A percentile compares a stretch with the other conserved stretches of the same genome.
Evolutionary conservation across 1,140 invertebrate species (phyloP).

Genomic region (Drosophila busckii): DNA sequence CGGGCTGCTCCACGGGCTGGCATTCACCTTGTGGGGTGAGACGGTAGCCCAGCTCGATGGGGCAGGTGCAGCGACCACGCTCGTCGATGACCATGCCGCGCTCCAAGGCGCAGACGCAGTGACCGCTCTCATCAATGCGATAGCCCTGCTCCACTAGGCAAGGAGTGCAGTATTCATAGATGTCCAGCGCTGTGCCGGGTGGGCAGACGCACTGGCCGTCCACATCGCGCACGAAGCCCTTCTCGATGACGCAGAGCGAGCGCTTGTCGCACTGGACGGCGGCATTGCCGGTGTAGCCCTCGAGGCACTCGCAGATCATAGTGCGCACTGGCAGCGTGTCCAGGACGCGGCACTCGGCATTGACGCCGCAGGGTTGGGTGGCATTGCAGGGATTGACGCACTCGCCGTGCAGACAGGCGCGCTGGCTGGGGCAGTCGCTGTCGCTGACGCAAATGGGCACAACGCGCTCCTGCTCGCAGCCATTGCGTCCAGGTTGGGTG

Average conservation of each 20-base stretch:
- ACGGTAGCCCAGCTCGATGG: slow-evolving; percentile 84
- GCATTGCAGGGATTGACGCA: slow-evolving; percentile 91
- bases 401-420: slow-evolving; percentile 88
- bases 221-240: slow-evolving; percentile 85
- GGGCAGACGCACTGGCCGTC: slow-evolving; percentile 88
- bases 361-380: slow-evolving; percentile 89
- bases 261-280: slow-evolving; percentile 87
- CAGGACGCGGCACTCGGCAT: slow-evolving; percentile 88
- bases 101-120: slow-evolving; percentile 88
- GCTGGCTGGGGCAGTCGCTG: slow-evolving; percentile 89
- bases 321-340: slow-evolving; percentile 91
- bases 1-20: slow-evolving; percentile 80
- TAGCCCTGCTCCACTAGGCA: slow-evolving; percentile 86
- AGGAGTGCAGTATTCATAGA: slow-evolving; percentile 86
- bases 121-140: slow-evolving; percentile 86
- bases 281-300: slow-evolving; percentile 90
- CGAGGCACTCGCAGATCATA: slow-evolving; percentile 93
- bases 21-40: slow-evolving; percentile 85
- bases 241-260: slow-evolving; percentile 84
- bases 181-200: slow-evolving; percentile 86
- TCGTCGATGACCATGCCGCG: slow-evolving; percentile 87
- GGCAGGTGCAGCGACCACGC: slow-evolving; percentile 88
- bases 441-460: slow-evolving; percentile 86
- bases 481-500: slow-evolving; percentile 84
- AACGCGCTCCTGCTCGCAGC: slow-evolving; percentile 82